phyloP scores from a whole-genome alignment of 2,797 vertebrate species.

The Rhyacichthys aspro region DNA sequence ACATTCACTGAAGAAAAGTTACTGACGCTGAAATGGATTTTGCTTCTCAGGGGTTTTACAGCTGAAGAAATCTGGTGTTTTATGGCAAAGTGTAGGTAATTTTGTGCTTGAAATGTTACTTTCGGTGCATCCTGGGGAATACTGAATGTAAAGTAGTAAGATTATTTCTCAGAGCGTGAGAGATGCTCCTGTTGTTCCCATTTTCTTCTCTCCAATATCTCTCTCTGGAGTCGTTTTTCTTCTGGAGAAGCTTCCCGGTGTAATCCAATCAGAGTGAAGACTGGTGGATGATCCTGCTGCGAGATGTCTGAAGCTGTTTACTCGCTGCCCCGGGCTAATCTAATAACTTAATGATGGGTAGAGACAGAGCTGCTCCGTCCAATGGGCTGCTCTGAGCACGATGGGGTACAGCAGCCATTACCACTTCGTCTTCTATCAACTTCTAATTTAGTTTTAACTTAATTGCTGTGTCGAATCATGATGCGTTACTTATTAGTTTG shows the following conservation, averaged over 20 bases:
- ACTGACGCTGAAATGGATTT: too few species aligned
- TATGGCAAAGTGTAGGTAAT: too few species aligned
- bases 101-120: too few species aligned
- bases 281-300: slow-evolving; percentile 56
- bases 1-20: too few species aligned
- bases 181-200: slow-evolving; percentile 37
- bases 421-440: slow-evolving; percentile 71
- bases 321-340: slow-evolving; percentile 70
- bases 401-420: slow-evolving; percentile 68
- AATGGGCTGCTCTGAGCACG: slow-evolving; percentile 71
- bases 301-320: slow-evolving; percentile 77
- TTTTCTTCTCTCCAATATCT: slow-evolving; percentile 60
- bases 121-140: too few species aligned
- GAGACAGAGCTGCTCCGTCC: slow-evolving; percentile 68
- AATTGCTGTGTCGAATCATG: slow-evolving; percentile 68
- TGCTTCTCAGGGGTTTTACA: too few species aligned
- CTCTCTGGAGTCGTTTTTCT: slow-evolving; percentile 70
- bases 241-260: slow-evolving; percentile 65
- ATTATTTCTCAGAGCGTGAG: too few species aligned
- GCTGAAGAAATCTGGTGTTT: too few species aligned
- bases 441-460: slow-evolving; percentile 71
- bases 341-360: slow-evolving; percentile 78
- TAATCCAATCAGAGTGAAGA: slow-evolving; percentile 72
- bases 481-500: slow-evolving; percentile 61
- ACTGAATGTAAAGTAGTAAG: too few species aligned